Evolutionary conservation across 2,888 invertebrate species (phyloP).

Genomic region (Pinctada fucata): DNA sequence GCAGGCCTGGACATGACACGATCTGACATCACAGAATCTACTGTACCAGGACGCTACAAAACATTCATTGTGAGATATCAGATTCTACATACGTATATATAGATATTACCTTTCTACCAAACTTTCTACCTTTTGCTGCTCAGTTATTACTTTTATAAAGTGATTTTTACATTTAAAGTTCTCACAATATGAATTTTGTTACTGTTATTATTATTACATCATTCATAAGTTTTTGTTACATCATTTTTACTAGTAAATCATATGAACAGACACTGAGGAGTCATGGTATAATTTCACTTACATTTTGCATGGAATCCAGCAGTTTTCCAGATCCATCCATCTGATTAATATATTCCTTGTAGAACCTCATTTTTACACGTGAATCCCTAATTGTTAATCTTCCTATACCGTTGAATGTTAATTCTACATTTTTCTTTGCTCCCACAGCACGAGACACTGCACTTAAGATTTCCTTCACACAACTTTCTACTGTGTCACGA

Average conservation of each 20-base stretch:
- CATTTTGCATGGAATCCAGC: conserved; percentile 74
- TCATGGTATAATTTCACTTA: conserved; percentile 66
- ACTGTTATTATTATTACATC: too few species aligned
- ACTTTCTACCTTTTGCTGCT: too few species aligned
- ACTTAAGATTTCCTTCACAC: conserved; percentile 74
- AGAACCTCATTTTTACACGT: conserved; percentile 77
- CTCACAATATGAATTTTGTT: too few species aligned
- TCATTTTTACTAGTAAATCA: too few species aligned
- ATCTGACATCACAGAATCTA: conserved; percentile 77
- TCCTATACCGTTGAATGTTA: conserved; percentile 74
- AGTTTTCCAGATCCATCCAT: conserved; percentile 75
- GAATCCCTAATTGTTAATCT: conserved; percentile 73
- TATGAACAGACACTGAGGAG: too few species aligned
- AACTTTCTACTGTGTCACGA: conserved; percentile 75
- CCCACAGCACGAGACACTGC: conserved; percentile 71
- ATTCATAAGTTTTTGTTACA: too few species aligned
- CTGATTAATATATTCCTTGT: conserved; percentile 75
- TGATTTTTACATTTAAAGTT: too few species aligned
- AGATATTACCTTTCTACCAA: too few species aligned
- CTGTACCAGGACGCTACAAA: conserved; percentile 74
- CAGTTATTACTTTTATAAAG: too few species aligned
- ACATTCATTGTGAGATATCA: too few species aligned
- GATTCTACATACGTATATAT: too few species aligned
- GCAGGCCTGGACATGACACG: conserved; percentile 63
- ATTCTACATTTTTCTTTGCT: conserved; percentile 72